Conservation (phyloP, 2,113 vertebrate species). For the Acanthochromis polyacanthus region DNA sequence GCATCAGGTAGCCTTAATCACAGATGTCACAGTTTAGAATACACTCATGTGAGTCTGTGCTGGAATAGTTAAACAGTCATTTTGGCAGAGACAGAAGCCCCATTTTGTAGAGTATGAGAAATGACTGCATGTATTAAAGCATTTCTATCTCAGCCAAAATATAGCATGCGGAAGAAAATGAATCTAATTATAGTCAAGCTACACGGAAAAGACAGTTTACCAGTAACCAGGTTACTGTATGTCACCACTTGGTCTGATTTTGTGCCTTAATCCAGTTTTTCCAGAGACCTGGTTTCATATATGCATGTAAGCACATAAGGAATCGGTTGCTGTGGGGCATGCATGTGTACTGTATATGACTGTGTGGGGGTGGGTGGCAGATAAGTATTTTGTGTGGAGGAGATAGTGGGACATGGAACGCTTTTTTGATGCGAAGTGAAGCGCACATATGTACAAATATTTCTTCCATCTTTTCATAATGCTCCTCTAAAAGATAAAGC, state of each 20-base stretch:
- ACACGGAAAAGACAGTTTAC: background rate
- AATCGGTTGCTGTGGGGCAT: slow-evolving; percentile 34
- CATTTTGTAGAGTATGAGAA: slow-evolving; percentile 10
- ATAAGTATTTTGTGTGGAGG: slow-evolving; percentile 46
- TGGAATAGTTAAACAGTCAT: background rate
- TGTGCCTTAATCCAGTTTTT: slow-evolving; percentile 6
- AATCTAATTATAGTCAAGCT: background rate
- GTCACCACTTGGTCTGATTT: background rate
- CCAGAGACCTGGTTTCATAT: slow-evolving; percentile 38
- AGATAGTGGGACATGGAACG: slow-evolving; percentile 38
- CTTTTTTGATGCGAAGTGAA: slow-evolving; percentile 35
- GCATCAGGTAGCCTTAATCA: background rate
- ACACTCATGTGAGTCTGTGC: background rate
- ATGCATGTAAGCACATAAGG: slow-evolving; percentile 27
- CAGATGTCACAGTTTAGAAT: background rate
- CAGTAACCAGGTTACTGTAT: slow-evolving; percentile 9
- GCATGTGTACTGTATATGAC: slow-evolving; percentile 41
- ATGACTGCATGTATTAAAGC: background rate
- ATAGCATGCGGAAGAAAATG: background rate
- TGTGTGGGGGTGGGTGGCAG: slow-evolving; percentile 55
- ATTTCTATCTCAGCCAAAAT: slow-evolving; percentile 1
- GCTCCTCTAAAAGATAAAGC: background rate
- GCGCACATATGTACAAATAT: slow-evolving; percentile 7
- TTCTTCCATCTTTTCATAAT: background rate
- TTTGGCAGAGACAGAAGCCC: slow-evolving; percentile 8